phyloP scores from a whole-genome alignment of 1,140 invertebrate species.

The Linepithema humile region DNA sequence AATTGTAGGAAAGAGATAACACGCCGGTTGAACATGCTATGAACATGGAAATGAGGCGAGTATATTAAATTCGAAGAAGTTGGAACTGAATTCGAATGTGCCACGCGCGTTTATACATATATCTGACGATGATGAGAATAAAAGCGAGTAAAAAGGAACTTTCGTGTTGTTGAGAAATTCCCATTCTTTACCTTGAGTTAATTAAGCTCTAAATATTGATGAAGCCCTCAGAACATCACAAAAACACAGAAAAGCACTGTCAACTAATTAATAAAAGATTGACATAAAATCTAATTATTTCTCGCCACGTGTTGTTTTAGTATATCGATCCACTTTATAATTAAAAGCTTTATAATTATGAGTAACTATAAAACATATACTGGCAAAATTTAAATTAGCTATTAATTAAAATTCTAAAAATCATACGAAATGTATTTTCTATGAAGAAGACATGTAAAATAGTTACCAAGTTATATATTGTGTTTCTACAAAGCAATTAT shows the following conservation, averaged over 20 bases:
- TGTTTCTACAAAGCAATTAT: neutral
- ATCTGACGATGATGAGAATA: neutral
- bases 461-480: neutral
- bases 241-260: slow-evolving; percentile 55
- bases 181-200: slow-evolving; percentile 55
- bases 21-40: slow-evolving; percentile 20
- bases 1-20: slow-evolving; percentile 42
- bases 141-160: slow-evolving; percentile 28
- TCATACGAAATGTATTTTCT: neutral
- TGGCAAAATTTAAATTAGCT: neutral
- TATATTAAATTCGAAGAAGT: slow-evolving; percentile 49
- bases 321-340: slow-evolving; percentile 25
- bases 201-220: slow-evolving; percentile 71
- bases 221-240: slow-evolving; percentile 37
- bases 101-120: neutral
- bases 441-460: neutral
- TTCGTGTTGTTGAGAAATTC: slow-evolving; percentile 16
- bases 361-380: neutral
- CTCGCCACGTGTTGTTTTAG: slow-evolving; percentile 7
- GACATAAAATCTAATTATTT: slow-evolving; percentile 60
- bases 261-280: slow-evolving; percentile 58
- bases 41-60: slow-evolving; percentile 38
- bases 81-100: slow-evolving; percentile 25
- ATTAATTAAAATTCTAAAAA: neutral
- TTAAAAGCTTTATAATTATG: slow-evolving; percentile 42